Evolutionary conservation across 1,140 invertebrate genomes (phyloP), one percentile per base, ranked within the genome.

Genomic region (Phortica variegata): DNA sequence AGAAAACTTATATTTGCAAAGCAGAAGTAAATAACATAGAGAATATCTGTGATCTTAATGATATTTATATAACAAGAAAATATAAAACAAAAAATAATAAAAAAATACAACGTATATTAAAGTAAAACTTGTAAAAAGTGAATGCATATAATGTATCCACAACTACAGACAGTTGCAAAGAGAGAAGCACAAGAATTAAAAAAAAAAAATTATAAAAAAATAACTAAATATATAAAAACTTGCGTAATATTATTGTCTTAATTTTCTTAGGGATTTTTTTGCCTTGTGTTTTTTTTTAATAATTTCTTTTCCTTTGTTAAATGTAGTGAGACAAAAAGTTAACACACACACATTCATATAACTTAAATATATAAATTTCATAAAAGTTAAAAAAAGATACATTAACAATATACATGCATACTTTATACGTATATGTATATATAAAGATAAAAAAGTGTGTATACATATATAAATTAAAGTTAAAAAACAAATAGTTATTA

Each of bases 31-130:
- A 20, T 61, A 61, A 71, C 59, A 74, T 73, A 74, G 41, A 56
- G 63, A 71, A 75, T 71, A 75, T 75, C 73, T 75, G 73, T 75
- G 73, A 75, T 75, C 73, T 75, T 71, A 69, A 66, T 56, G 66
- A 75, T 73, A 74, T 73, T 72, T 66, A 70, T 51, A 54, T 45
- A 44, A 45, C 36, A 56, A 42, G 12, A 29, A 23, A 29, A 29
- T 33, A n/a, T n/a, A 21, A 39, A 40, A 46, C n/a, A 36, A 42
- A 40, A 31, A 16, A 42, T 10, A 32, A 33, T 10, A 36, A 42
- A 23, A 13, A 33, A 38, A 50, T 26, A 6, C 5, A 26, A 26
- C 10, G n/a, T n/a, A n/a, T n/a, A n/a, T n/a, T n/a, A n/a, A n/a
- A n/a, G n/a, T n/a, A n/a, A n/a, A n/a, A n/a, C n/a, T n/a, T n/a